Base-by-base conservation (phyloP, 2,113 vertebrate species). In the Seriola dumerili region DNA sequence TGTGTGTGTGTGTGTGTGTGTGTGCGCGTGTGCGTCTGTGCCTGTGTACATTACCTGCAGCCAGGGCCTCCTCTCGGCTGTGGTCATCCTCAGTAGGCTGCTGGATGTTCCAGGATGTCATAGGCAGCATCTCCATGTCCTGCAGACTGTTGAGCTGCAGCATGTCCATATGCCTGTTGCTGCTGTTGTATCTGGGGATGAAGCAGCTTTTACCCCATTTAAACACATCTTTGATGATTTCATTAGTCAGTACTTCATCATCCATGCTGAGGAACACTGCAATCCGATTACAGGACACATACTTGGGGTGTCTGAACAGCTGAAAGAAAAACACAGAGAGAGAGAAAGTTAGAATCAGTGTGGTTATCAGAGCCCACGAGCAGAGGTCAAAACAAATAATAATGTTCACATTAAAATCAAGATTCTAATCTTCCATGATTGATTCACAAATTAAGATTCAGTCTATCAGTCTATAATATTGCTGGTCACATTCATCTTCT, bases 121-220 rank as follows among this genome's bases (percentile, higher is more conserved):
- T 86, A 19, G 96, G 95, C 81, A 99, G 95, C 0, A 72, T 91
- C 23, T 94, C 89, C 50, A 98, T 94, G 82, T 99, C 97, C 74
- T 96, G 94, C 25, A 93, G 65, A 19, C 96, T 96, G 6, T 48
- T 72, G 4, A 99, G 86, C 59, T 92, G 95, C 75, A 99, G 76
- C 98, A 99, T 99, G 89, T 99, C 97, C 98, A 99, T 99, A 68
- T 97, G 96, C 74, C 38, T 96, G 91, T 96, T 96, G 67, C 5
- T 73, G 58, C 86, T 80, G 48, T 91, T 93, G 84, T 99, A 99
- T 70, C 92, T 96, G 8, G 98, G 98, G 81, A 99, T 96, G 80
- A 99, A 99, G 91, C 97, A 99, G 81, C 93, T 93, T 84, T 99
- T 99, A 2, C 96, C 96, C 70, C 72, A 78, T 36, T 78, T 95